Base-by-base conservation (phyloP, 2,113 vertebrate species). In the Furnarius figulus region DNA sequence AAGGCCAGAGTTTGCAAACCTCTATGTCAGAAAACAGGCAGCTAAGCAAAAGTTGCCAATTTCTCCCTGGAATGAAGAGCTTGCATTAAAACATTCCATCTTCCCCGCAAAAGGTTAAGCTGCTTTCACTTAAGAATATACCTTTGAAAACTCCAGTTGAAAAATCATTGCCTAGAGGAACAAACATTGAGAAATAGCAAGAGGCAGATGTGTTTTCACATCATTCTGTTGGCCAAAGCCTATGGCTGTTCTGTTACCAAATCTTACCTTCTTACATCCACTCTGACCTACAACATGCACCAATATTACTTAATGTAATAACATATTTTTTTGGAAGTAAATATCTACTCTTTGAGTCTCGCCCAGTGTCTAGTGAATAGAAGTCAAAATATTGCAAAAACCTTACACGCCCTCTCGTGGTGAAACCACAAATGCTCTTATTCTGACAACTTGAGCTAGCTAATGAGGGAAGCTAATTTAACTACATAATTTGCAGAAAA, bases 371-470 rank as follows among this genome's bases (percentile, higher is more conserved):
- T 40, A 33, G 24, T 52, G 70, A 86, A 56, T 25, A n/a, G 68
- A 72, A 81, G 47, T 87, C 37, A 87, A 79, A 75, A 73, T 75
- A 82, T 73, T 94, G 78, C 90, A 96, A 42, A 97, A 90, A 87
- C 65, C 75, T 95, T 87, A 97, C 49, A 85, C 93, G 96, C 97
- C 97, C 97, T 96, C 98, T 98, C 40, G 97, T 98, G 97, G 97
- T 80, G 63, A 59, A 82, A 87, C 12, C 56, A 63, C 46, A 68
- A 77, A 76, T 5, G 4, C 37, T 12, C 39, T 53, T 59, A 8
- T 30, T 70, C 49, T 76, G 25, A 28, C 37, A 35, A 31, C 25
- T 71, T 19, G 70, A 44, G 66, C 14, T n/a, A 22, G n/a, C 75
- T 71, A 28, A n/a, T 59, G 87, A 67, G 14, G 37, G 25, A 71